Evolutionary conservation across 2,888 invertebrate species (phyloP), one percentile per base, ranked within the genome.

Genomic region (Xestia rhomboidea): DNA sequence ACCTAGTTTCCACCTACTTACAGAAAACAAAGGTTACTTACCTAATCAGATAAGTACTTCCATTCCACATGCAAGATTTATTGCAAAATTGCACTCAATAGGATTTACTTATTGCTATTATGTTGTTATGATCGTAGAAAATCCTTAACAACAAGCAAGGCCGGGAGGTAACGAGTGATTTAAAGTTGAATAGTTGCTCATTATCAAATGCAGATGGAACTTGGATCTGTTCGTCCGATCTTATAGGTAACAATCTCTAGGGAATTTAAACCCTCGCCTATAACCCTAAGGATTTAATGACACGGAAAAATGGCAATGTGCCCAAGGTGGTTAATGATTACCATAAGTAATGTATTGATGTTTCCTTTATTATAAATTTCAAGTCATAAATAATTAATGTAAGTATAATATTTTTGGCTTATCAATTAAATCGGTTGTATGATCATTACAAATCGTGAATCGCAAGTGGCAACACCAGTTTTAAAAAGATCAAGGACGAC

Each of bases 401-500:
- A 24, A 27, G 21, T n/a, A 24, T 44, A 51, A 62, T 44, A 24
- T 41, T 10, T 38, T 75, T 49, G 18, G 18, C n/a, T 49, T 41
- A 21, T 24, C 18, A 18, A 62, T 24, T 10, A 27, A 46, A 13
- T 49, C 11, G 49, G 11, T 24, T 18, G 27, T 66, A n/a, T 60
- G 44, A n/a, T 63, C 49, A 64, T 27, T 49, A 51, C 3, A 62
- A 73, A 51, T 57, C n/a, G 51, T 60, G 62, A 41, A 72, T 73
- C 38, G n/a, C 49, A 72, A 73, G 44, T 57, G 24, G 54, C n/a
- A 51, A 75, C 44, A 77, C 76, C 30, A 54, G 71, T 74, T 69
- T 64, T 76, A 71, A 72, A 75, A 74, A 67, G 68, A 88, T 87
- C 88, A 88, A 88, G 87, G 87, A 76, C 84, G 80, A 57, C 51